These are phyloP conservation scores for Turnix velox DNA, from an alignment of 2,113 vertebrate species.

Conservation along the genomic window DNA sequence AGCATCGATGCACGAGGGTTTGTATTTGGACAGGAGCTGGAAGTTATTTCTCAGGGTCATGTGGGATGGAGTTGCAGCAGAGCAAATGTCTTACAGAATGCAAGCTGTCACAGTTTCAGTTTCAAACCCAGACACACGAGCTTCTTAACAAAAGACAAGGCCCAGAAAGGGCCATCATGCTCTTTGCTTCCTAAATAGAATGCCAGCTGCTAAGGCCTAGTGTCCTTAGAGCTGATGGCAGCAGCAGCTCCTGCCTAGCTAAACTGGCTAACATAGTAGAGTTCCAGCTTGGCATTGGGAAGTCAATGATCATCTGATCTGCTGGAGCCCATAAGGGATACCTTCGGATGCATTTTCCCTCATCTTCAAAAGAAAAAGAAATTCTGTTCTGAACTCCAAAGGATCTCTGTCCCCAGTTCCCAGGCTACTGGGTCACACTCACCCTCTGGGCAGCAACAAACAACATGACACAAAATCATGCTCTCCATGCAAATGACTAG, in stretches of 20 bases:
- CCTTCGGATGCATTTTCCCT: not conserved
- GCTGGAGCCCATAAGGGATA: not conserved
- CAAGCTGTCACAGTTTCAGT: not conserved
- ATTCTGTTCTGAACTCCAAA: not conserved
- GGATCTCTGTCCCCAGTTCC: not conserved
- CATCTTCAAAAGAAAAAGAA: not conserved
- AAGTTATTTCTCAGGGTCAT: not conserved
- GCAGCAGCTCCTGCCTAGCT: not conserved
- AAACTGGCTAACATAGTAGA: not conserved
- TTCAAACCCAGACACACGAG: not conserved
- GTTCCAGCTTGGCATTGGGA: not conserved
- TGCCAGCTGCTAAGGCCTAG: not conserved
- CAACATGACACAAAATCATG: not conserved
- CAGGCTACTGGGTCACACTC: not conserved
- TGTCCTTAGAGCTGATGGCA: not conserved
- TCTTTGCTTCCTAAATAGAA: not conserved
- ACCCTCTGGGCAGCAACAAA: not conserved
- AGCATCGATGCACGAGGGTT: not conserved
- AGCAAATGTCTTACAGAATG: not conserved
- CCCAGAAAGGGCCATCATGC: not conserved
- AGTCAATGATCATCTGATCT: not conserved
- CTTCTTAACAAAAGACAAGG: not conserved
- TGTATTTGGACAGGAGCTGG: not conserved
- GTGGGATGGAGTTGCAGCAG: not conserved
- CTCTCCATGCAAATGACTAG: not conserved